Conservation (phyloP, 1,140 invertebrate genomes). For the Hypothenemus hampei region DNA sequence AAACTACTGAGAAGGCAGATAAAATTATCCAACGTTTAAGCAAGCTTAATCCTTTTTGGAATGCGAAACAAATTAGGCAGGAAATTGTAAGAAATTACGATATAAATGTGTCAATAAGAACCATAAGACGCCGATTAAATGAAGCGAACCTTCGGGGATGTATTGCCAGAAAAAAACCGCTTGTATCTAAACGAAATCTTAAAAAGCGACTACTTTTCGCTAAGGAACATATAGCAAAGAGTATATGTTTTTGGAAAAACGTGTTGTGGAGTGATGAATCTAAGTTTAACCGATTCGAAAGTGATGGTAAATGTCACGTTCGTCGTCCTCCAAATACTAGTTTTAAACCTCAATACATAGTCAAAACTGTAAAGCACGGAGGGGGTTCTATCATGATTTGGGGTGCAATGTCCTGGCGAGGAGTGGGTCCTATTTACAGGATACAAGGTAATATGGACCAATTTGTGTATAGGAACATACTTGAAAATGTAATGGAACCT, state of each 20-base stretch:
- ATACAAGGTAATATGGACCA: too few species aligned
- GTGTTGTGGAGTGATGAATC: not conserved
- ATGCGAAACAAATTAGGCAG: not conserved
- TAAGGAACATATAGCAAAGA: not conserved
- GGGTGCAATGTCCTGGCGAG: not conserved
- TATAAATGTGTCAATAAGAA: not conserved
- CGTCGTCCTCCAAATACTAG: not conserved
- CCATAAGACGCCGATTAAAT: not conserved
- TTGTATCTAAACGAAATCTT: not conserved
- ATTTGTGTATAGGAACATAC: not conserved
- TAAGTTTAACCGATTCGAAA: not conserved
- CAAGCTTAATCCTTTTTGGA: not conserved
- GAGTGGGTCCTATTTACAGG: too few species aligned
- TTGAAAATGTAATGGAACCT: not conserved
- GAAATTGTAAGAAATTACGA: not conserved
- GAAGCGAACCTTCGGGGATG: not conserved
- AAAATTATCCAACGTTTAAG: not conserved
- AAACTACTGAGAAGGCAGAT: too few species aligned
- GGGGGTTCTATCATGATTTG: not conserved
- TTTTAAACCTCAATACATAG: not conserved
- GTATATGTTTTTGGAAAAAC: constrained; percentile 1
- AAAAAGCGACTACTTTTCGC: not conserved
- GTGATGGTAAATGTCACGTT: not conserved
- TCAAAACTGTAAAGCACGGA: not conserved
- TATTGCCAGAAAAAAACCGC: not conserved